phyloP scores from a whole-genome alignment of 2,797 vertebrate species.

The Linurgus olivaceus region DNA sequence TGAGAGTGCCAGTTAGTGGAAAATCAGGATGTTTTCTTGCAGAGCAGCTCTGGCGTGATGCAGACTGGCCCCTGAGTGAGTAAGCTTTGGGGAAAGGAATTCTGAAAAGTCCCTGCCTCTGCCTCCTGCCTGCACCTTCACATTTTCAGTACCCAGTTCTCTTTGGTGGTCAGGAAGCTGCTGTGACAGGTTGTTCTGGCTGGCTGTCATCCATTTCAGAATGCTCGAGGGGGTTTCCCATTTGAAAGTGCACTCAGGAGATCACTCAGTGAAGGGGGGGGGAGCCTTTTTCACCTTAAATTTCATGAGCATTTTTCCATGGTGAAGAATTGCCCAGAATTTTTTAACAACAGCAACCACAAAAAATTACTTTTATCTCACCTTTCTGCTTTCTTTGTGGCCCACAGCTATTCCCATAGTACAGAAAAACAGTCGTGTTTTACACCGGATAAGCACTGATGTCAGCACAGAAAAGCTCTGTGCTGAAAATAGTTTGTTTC shows the following conservation, averaged over 20 bases:
- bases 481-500: constrained; percentile 28
- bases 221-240: constrained; percentile 25
- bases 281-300: background rate
- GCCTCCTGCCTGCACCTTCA: background rate
- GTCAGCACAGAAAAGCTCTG: background rate
- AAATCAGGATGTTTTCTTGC: background rate
- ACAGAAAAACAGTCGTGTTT: background rate
- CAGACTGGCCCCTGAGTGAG: background rate
- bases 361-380: background rate
- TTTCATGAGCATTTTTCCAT: background rate
- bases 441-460: background rate
- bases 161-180: constrained; percentile 3
- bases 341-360: background rate
- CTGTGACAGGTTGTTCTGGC: background rate
- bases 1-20: background rate
- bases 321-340: background rate
- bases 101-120: background rate
- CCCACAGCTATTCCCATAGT: background rate
- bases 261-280: background rate
- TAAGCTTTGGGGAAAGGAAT: background rate
- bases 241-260: background rate
- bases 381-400: background rate
- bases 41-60: background rate
- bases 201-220: background rate
- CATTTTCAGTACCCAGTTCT: background rate